A percentile compares a stretch with the other conserved stretches of the same genome.
Evolutionary conservation across 2,113 vertebrate genomes (phyloP).

Genomic region (Jacana jacana): DNA sequence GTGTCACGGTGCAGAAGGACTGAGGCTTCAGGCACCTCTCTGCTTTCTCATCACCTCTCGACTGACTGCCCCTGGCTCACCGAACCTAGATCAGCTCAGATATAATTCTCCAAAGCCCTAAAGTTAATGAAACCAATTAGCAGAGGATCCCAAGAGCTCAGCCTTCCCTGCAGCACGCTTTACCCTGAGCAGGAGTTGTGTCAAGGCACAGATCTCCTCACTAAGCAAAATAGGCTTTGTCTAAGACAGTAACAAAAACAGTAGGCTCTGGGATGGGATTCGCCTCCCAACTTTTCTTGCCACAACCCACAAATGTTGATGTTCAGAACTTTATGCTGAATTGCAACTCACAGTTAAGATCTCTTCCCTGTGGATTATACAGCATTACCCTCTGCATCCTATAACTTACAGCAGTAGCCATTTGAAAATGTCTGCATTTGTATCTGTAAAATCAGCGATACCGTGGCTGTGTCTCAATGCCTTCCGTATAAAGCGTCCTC

Average conservation of each 20-base stretch:
- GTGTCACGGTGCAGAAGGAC: rapidly evolving
- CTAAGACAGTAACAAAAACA: not conserved
- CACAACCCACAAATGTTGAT: not conserved
- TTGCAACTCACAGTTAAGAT: not conserved
- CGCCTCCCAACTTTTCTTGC: not conserved
- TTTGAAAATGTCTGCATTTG: not conserved
- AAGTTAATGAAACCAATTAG: not conserved
- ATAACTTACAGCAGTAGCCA: not conserved
- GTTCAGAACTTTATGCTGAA: not conserved
- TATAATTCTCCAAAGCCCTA: not conserved
- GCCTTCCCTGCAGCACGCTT: not conserved
- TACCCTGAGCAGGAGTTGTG: not conserved
- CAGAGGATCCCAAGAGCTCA: not conserved
- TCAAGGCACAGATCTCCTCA: not conserved
- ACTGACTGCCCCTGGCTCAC: not conserved
- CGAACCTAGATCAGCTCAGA: not conserved
- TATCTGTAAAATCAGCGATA: not conserved
- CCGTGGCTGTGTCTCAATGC: not conserved
- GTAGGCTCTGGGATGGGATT: not conserved
- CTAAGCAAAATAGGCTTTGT: not conserved
- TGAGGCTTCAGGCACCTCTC: not conserved
- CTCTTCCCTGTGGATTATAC: not conserved
- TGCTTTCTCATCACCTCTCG: not conserved
- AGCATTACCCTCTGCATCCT: not conserved
- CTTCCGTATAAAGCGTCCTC: not conserved